Base-by-base conservation (phyloP, 2,113 vertebrate species). In the Silurus meridionalis region DNA sequence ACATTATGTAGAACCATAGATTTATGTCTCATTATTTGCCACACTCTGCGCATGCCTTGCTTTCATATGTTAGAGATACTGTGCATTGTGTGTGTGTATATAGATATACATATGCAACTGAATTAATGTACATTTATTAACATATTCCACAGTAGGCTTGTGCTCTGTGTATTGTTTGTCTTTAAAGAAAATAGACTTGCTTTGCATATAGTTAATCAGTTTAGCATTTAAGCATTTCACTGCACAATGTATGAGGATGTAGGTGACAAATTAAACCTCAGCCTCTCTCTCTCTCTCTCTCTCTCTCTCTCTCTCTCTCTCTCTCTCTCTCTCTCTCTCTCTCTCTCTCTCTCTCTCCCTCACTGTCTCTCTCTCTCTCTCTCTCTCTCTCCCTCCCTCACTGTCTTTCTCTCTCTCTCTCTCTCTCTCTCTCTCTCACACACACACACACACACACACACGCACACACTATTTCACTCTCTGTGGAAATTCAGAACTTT, bases 401-500 rank as follows among this genome's bases (percentile, higher is more conserved):
- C 28, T 37, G n/a, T 23, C 28, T 50, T 21, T 25, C 37, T n/a
- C 25, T 19, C 71, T 53, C 28, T n/a, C n/a, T 55, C 28, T n/a
- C n/a, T 55, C 17, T 28, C 28, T 28, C 28, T 28, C 28, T 25
- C 37, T n/a, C 28, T 19, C 71, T 53, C 28, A 15, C 15, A 37
- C 17, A 25, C 28, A 19, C 8, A 8, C 37, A 37, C 28, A 37
- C 28, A 37, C 19, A 61, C 28, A 74, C 79, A 72, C 58, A 46
- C n/a, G 25, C 71, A 57, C 80, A 72, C 11, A 8, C 71, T 25
- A 17, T 23, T 83, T 58, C 21, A 46, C 21, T 88, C 77, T 82
- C 52, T n/a, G 23, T 48, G 71, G 85, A 74, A 71, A 85, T 46
- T 58, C 50, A 85, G 88, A 89, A 78, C 69, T 69, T 66, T 86